Conservation (phyloP, 2,888 invertebrate species). For the Ormyrus rosae region DNA sequence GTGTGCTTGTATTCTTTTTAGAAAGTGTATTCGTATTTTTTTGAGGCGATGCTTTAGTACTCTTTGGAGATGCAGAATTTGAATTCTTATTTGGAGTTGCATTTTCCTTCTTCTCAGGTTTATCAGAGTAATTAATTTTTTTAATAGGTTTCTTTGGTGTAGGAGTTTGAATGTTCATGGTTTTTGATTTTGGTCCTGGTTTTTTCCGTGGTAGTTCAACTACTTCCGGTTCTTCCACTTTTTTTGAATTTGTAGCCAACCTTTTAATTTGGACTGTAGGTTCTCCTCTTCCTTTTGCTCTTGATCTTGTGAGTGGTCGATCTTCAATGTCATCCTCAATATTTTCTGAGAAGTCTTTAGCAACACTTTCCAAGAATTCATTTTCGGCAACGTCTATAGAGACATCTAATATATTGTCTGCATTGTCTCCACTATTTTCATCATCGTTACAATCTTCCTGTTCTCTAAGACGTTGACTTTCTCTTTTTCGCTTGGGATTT, state of each 20-base stretch:
- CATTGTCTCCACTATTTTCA: conserved; percentile 60
- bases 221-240: conserved; percentile 15
- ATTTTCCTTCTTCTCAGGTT: conserved; percentile 22
- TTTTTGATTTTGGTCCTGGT: conserved; percentile 56
- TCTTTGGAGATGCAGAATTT: too few relatives aligned
- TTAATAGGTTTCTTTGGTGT: conserved; percentile 42
- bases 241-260: conserved; percentile 3
- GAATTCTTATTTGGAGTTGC: neutral
- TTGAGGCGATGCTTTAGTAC: neutral
- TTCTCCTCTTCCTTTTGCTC: conserved; percentile 29
- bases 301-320: conserved; percentile 9
- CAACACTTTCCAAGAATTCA: conserved; percentile 56
- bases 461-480: conserved; percentile 14
- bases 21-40: neutral
- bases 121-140: conserved; percentile 50
- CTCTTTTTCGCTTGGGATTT: conserved; percentile 20
- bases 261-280: conserved; percentile 41
- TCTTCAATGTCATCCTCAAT: conserved; percentile 58
- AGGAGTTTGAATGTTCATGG: conserved; percentile 43
- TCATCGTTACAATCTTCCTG: conserved; percentile 45
- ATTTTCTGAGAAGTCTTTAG: conserved; percentile 62
- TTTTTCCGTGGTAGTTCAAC: conserved; percentile 31
- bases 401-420: conserved; percentile 61
- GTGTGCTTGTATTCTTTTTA: conserved; percentile 3
- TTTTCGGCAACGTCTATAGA: conserved; percentile 55